These are phyloP conservation scores for Tachysurus fulvidraco DNA, from an alignment of 2,113 vertebrate species.

Conservation along the genomic window DNA sequence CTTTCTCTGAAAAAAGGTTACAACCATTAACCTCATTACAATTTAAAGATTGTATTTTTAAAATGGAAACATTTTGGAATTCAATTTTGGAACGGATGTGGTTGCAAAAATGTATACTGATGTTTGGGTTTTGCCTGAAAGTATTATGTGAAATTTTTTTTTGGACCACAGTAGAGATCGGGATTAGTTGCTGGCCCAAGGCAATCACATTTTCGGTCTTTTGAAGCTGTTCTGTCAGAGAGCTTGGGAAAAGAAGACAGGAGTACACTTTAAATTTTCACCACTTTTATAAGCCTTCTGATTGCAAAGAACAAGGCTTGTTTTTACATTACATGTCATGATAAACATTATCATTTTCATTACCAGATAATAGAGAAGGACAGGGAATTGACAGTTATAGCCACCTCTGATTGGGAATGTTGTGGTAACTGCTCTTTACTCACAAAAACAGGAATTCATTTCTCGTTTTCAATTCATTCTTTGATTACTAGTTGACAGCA, in stretches of 20 bases:
- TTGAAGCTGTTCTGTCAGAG: slow-evolving; percentile 72
- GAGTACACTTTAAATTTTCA: neutral
- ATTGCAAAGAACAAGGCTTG: slow-evolving; percentile 9
- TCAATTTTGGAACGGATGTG: neutral
- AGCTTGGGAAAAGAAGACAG: slow-evolving; percentile 23
- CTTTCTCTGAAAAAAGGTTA: neutral
- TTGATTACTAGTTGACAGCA: neutral
- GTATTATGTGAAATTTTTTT: slow-evolving; percentile 70
- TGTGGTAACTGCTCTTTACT: neutral
- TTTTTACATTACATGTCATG: slow-evolving; percentile 23
- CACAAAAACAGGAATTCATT: neutral
- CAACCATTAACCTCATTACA: neutral
- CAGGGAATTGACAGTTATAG: neutral
- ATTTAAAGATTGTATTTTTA: neutral
- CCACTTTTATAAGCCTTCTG: slow-evolving; percentile 48
- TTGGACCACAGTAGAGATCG: slow-evolving; percentile 71
- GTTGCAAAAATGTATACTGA: slow-evolving; percentile 55
- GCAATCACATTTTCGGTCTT: slow-evolving; percentile 60
- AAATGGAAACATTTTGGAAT: neutral
- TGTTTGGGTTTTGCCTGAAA: slow-evolving; percentile 66
- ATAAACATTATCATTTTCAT: slow-evolving; percentile 10
- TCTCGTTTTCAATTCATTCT: too few species aligned
- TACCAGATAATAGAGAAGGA: slow-evolving; percentile 16
- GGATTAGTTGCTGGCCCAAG: slow-evolving; percentile 68
- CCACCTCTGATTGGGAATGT: too few species aligned